Evolutionary conservation across 2,797 vertebrate genomes (phyloP), one percentile per base, ranked within the genome.

Genomic region (Galaxias olidus): DNA sequence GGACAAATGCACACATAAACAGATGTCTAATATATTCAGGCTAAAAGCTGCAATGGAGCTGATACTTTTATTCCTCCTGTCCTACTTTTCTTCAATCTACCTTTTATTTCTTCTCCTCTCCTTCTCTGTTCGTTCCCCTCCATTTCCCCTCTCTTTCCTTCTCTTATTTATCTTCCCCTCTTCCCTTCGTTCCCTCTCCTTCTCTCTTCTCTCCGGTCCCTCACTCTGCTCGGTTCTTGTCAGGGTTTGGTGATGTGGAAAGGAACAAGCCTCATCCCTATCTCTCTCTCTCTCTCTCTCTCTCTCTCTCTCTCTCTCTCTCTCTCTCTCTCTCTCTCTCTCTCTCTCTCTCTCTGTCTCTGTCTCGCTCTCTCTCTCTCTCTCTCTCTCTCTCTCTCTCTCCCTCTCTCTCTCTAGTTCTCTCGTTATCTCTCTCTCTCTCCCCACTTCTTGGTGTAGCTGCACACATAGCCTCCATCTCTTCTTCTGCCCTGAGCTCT

Each of bases 261-360:
- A 50, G 10, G 14, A 15, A 1, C 49, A 50, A 3, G 49, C 15
- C 49, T 51, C 49, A 8, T 9, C n/a, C 9, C 6, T 3, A 1
- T 9, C 18, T 10, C 49, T 5, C 10, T 0, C 18, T 17, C 49
- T 51, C 4, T 70, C 65, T 68, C 80, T 75, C 77, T 4, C 41
- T 8, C 40, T 15, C 46, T 60, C 56, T 14, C 40, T 14, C 1
- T 45, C 52, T 50, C 40, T 54, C 20, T 20, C 17, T 45, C 45
- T 44, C 40, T 20, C 45, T 9, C 8, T 42, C 48, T 9, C 1
- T 18, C 49, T 10, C 11, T 12, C 4, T 18, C 14, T 6, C 60
- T n/a, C n/a, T 4, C 55, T 58, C 19, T 55, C 19, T 66, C 51
- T 11, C 48, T 40, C 30, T 9, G 46, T 53, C n/a, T 42, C 58